Conservation (phyloP, 2,888 invertebrate species). For the Carpatolechia fugitivella region DNA sequence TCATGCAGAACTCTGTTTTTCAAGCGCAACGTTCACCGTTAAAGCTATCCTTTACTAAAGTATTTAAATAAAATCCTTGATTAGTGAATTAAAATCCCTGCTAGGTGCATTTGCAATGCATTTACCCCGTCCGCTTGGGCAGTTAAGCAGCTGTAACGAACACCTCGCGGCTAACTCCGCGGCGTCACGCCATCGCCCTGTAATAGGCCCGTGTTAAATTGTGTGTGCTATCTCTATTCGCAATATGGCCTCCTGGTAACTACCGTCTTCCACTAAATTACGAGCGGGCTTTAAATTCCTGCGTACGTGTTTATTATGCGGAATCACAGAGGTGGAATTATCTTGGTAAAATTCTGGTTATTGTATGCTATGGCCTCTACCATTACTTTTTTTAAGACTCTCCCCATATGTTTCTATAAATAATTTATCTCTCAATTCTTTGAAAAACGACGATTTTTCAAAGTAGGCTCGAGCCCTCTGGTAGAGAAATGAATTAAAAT, state of each 20-base stretch:
- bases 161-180: constrained; percentile 17
- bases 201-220: constrained; percentile 18
- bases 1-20: too few species aligned
- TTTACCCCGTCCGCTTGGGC: constrained; percentile 15
- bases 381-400: too few species aligned
- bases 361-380: too few species aligned
- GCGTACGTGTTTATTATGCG: neutral
- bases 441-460: too few species aligned
- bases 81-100: neutral
- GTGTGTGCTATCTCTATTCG: constrained; percentile 20
- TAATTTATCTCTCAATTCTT: too few species aligned
- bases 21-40: too few species aligned
- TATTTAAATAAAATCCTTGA: neutral
- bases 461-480: too few species aligned
- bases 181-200: constrained; percentile 18
- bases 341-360: too few species aligned
- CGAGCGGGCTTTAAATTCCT: neutral
- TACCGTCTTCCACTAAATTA: neutral
- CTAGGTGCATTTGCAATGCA: constrained; percentile 6
- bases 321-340: too few species aligned
- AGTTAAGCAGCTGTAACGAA: constrained; percentile 20
- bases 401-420: too few species aligned
- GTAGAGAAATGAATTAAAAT: too few species aligned
- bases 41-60: neutral
- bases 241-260: constrained; percentile 11